Base-by-base conservation (phyloP, 2,113 vertebrate species). In the Trinectes maculatus region DNA sequence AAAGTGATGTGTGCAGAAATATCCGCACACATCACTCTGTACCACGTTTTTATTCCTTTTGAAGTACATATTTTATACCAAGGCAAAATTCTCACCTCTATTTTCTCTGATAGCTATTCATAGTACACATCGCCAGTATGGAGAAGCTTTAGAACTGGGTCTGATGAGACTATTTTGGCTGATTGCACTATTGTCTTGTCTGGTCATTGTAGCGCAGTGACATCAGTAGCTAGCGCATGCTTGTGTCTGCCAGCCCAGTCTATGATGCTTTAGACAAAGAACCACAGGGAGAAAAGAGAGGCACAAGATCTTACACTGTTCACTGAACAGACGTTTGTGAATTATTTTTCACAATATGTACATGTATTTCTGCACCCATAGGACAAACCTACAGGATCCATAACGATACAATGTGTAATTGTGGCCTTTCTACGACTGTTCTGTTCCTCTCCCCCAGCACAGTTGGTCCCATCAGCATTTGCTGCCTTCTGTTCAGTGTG, bases 401-500 rank as follows among this genome's bases (percentile, higher is more conserved):
- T 28, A 61, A 7, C 10, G 16, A 25, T 24, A 5, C 18, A 5
- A 24, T 4, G 15, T 46, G 7, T 33, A 6, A 43, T 36, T 12
- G 11, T 31, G 5, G 16, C n/a, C n/a, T n/a, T n/a, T n/a, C n/a
- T n/a, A n/a, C n/a, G n/a, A n/a, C n/a, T n/a, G n/a, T n/a, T n/a
- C n/a, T n/a, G n/a, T n/a, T n/a, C 33, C 61, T 43, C 55, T 56
- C 25, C 36, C 12, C 53, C 40, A 71, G 71, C 39, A 56, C 56
- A 46, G 25, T 42, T 26, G 47, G 42, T 52, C 77, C 70, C 65
- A 70, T 85, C 66, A 64, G 62, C 25, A 10, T 87, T 62, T 62
- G 21, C 48, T 8, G 34, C 47, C 25, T 80, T 85, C 84, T 74
- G 71, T 83, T 75, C 61, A 25, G 24, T 53, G 40, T 83, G 37